Evolutionary conservation across 1,140 invertebrate species (phyloP), one percentile per base, ranked within the genome.

Genomic region (Drosophila aff.): DNA sequence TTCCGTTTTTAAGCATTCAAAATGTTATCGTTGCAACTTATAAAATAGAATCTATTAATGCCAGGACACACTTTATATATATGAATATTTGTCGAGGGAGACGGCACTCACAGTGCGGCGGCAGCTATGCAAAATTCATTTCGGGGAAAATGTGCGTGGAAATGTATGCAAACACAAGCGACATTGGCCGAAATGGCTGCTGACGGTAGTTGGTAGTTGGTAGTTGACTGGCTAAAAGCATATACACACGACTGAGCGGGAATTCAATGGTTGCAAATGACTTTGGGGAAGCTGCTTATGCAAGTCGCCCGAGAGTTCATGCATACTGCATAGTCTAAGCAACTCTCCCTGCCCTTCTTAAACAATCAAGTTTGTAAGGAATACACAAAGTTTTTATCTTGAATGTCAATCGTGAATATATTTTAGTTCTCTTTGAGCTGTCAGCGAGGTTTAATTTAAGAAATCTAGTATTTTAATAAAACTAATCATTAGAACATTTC

Each of bases 81-180:
- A 40, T 40, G 10, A 43, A 43, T 44, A 44, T 44, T 16, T 33
- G 18, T 23, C 38, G 50, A 13, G n/a, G 26, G 50, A 11, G n/a
- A 9, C 38, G 16, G 33, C 49, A 65, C 23, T 28, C 61, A 7
- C 41, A 18, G 10, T 55, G 13, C 11, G 18, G n/a, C 8, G 8
- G 36, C 55, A 53, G 23, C 49, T 55, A 75, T 75, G 72, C 41
- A 53, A 75, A 75, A 57, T 75, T 55, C 71, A 75, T 63, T 75
- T 53, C 47, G 18, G 47, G 40, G 38, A 33, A 76, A 64, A 64
- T 66, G 50, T 59, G 73, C 73, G 57, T 61, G 50, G 40, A 55
- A 76, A 76, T 44, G 53, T 59, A 76, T 76, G 74, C 74, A 59
- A 69, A 68, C 65, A 60, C 65, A 40, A 62, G 44, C 50, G 43